Conservation (phyloP, 2,113 vertebrate genomes). For the Syngnathoides biaculeatus region DNA sequence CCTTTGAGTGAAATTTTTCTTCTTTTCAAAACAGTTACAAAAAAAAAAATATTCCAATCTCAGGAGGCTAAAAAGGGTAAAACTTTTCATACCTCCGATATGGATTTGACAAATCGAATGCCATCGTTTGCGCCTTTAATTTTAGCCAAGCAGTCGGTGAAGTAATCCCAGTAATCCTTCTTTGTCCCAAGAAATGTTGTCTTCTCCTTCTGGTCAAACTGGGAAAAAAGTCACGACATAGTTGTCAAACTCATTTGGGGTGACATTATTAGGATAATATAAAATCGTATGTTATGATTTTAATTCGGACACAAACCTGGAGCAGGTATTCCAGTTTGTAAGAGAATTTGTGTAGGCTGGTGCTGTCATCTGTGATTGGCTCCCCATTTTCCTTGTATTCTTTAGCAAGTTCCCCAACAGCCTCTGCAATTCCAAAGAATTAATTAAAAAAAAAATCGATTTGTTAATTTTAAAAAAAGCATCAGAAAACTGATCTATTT, state of each 20-base stretch:
- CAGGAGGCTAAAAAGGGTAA: neutral
- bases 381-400: constrained; percentile 90
- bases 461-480: too few relatives aligned
- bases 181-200: constrained; percentile 84
- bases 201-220: constrained; percentile 97
- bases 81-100: constrained; percentile 80
- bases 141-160: constrained; percentile 88
- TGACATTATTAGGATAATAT: neutral
- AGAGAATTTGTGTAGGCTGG: constrained; percentile 91
- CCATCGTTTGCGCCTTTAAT: constrained; percentile 94
- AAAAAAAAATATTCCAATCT: neutral
- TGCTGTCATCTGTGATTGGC: constrained; percentile 91
- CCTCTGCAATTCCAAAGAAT: constrained; percentile 72
- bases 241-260: constrained; percentile 3
- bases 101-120: constrained; percentile 94
- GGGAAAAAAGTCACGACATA: constrained; percentile 4
- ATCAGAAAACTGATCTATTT: neutral
- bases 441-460: neutral
- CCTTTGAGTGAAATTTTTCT: neutral
- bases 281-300: neutral
- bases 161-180: constrained; percentile 98
- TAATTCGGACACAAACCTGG: constrained; percentile 74
- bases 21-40: neutral
- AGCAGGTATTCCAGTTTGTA: constrained; percentile 95
- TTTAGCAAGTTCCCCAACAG: constrained; percentile 83